Base-by-base conservation (phyloP, 2,797 vertebrate species). In the Buceros bicornis region DNA sequence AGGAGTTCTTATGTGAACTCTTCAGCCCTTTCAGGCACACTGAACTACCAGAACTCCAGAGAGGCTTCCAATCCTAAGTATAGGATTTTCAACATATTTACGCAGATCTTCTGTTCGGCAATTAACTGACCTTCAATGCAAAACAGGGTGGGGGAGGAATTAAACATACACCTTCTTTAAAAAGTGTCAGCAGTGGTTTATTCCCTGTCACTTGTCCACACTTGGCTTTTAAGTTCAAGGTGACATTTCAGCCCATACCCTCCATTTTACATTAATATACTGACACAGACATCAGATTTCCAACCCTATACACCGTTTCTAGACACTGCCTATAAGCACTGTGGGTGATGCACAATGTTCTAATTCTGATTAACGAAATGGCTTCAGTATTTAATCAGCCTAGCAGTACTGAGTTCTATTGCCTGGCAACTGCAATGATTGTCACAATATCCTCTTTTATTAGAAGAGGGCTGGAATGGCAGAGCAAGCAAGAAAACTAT, bases 401-500 rank as follows among this genome's bases (percentile, higher is more conserved):
- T 47, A 53, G 48, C 50, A 73, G 28, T 35, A 71, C 50, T 11
- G 29, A 90, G 11, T 24, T 82, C 66, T 35, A 89, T 33, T 74
- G 82, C 91, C 11, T 90, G 80, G 90, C 92, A 95, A 89, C 94
- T 80, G 62, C 51, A 70, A 51, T 42, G 56, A 51, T 33, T 48
- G 24, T 72, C 73, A 93, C 61, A 48, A 56, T n/a, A 89, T 45
- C 66, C 61, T 70, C 61, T 76, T 82, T 28, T 43, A 62, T 37
- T 65, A 88, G 22, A 73, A 77, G n/a, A 94, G 43, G 60, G 37
- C 0, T 65, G 47, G 31, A 93, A 89, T 4, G 20, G 56, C 58
- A 81, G 13, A 93, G 65, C 45, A 70, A 69, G 62, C 19, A 86
- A 37, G 5, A 85, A 33, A 81, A 67, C 26, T 67, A 51, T 13